Base-by-base conservation (phyloP, 2,797 vertebrate genomes). In the Chloroceryle amazona region DNA sequence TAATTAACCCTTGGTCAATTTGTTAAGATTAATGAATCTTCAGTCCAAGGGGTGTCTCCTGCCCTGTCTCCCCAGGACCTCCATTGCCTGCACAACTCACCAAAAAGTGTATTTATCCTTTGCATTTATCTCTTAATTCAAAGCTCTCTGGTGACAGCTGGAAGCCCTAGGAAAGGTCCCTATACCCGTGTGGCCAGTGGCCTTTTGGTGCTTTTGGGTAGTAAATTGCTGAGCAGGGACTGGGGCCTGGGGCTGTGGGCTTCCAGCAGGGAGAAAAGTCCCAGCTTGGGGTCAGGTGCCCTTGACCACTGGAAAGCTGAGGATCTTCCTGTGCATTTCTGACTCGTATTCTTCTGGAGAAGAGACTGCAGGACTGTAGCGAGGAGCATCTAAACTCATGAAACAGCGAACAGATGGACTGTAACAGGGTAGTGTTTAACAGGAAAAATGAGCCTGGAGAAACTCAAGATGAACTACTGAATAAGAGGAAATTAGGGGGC, bases 201-300 rank as follows among this genome's bases (percentile, higher is more conserved):
- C 26, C n/a, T 16, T 5, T 0, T 3, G 26, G 16, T 70, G 35
- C 18, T 81, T 87, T 68, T 46, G 23, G 58, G 71, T 52, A 33
- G 44, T 39, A 88, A 57, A 79, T 20, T 78, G 57, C 70, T 61
- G 44, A 92, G 61, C 31, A 57, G 29, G 28, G 52, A 14, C 42
- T 41, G 1, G 3, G 46, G 46, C 9, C n/a, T 1, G 1, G 0
- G 2, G 33, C n/a, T 0, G 0, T 26, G 35, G 46, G 22, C 42
- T 94, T 52, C 55, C 47, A 37, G 18, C 16, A 76, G 11, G 14
- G 20, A 88, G 46, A 37, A 37, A 28, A 7, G 3, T 14, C n/a
- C 44, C 0, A 0, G 31, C 13, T 21, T 7, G 5, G 33, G 21
- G 26, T 28, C 75, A 57, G 67, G 16, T 3, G 3, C 18, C 58